Evolutionary conservation across 2,888 invertebrate genomes (phyloP).

Genomic region (Fragum whitleyi): DNA sequence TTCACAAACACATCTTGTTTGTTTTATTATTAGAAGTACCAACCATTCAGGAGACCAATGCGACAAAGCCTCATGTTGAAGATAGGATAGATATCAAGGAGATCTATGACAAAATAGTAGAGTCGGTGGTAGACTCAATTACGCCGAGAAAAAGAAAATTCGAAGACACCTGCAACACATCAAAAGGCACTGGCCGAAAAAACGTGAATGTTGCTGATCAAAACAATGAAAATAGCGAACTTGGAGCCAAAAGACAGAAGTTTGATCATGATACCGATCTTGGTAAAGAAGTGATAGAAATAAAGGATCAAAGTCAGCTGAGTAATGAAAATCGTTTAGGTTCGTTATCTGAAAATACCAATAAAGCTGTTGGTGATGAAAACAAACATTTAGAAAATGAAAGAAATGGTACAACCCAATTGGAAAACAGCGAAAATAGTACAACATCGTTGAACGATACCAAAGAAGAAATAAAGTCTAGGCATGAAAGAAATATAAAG

Average conservation of each 20-base stretch:
- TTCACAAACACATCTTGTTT: no score
- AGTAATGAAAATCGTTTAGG: no score
- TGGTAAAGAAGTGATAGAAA: no score
- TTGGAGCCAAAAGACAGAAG: neutral
- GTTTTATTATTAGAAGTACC: no score
- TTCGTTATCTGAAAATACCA: neutral
- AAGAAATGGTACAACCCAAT: neutral
- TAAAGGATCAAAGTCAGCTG: no score
- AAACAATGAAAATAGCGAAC: neutral
- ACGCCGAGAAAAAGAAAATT: slow-evolving; percentile 1
- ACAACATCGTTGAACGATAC: no score
- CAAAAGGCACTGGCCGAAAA: neutral
- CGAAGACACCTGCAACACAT: neutral
- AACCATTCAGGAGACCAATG: neutral
- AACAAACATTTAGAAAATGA: neutral
- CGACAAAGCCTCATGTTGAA: neutral
- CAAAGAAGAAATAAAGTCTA: neutral
- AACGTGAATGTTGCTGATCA: neutral
- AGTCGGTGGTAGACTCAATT: neutral
- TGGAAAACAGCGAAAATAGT: no score
- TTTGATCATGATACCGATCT: neutral
- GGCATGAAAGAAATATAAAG: slow-evolving; percentile 19
- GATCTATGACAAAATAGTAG: neutral
- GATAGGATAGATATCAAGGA: neutral
- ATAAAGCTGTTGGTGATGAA: neutral